Percentiles rank a stretch among this genome's conserved stretches.
These are phyloP conservation scores for Psittacara wagleri DNA, from an alignment of 2,113 vertebrate species.

Conservation along the genomic window DNA sequence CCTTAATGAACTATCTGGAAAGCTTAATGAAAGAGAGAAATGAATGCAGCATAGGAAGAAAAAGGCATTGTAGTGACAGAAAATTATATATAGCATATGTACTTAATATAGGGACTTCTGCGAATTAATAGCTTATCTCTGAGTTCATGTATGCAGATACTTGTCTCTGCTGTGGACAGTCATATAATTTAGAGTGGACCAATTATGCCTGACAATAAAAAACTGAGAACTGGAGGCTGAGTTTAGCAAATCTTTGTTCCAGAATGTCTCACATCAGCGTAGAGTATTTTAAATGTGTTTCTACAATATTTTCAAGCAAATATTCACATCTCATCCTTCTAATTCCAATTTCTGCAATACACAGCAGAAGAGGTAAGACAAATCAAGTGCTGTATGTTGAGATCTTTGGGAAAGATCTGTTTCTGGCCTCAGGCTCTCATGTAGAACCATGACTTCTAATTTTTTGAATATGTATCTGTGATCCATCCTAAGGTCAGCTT, in stretches of 20 bases:
- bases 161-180: neutral
- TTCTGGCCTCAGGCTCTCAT: neutral
- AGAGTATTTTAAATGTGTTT: neutral
- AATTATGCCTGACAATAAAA: neutral
- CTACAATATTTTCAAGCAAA: neutral
- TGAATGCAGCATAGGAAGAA: neutral
- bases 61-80: neutral
- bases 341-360: neutral
- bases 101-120: neutral
- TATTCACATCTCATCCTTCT: neutral
- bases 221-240: neutral
- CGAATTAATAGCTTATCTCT: neutral
- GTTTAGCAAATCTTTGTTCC: neutral
- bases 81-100: neutral
- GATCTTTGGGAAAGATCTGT: neutral
- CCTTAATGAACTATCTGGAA: slow-evolving; percentile 42
- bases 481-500: neutral
- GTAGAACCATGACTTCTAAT: neutral
- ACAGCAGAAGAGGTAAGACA: neutral
- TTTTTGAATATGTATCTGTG: neutral
- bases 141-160: neutral
- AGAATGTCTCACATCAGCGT: neutral
- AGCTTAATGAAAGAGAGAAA: slow-evolving; percentile 48
- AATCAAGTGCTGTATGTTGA: neutral
- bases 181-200: neutral